These are phyloP conservation scores for Actinernus sp. DNA, from an alignment of 92 coral and sea anemone species.

Conservation along the genomic window DNA sequence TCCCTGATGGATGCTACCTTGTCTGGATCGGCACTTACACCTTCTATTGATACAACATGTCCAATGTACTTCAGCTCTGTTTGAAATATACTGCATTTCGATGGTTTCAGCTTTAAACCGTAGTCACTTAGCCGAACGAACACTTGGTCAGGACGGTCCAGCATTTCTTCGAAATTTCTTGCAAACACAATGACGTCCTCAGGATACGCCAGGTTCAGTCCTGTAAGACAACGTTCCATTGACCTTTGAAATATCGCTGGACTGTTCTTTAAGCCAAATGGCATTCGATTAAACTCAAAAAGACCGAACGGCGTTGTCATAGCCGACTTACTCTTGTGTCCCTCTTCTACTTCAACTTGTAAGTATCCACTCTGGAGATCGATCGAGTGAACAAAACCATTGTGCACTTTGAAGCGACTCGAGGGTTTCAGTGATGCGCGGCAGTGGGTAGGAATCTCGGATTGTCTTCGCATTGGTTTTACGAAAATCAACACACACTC, in stretches of 20 bases:
- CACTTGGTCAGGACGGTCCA: too few species aligned
- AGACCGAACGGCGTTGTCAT: too few species aligned
- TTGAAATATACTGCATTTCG: conserved; percentile 40
- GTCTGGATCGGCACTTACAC: not conserved
- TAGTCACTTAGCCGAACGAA: too few species aligned
- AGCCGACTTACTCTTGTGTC: conserved; percentile 49
- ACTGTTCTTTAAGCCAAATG: too few species aligned
- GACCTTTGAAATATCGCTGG: conserved; percentile 29
- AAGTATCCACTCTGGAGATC: conserved; percentile 70
- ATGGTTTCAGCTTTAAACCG: too few species aligned
- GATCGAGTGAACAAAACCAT: conserved; percentile 53
- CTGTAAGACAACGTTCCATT: conserved; percentile 55
- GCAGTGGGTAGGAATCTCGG: conserved; percentile 57
- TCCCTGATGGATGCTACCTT: too few species aligned
- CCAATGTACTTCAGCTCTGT: too few species aligned
- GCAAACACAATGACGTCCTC: conserved; percentile 40
- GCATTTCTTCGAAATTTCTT: too few species aligned
- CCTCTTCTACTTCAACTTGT: conserved; percentile 33
- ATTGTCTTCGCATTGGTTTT: too few species aligned
- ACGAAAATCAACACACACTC: too few species aligned
- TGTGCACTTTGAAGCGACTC: conserved; percentile 47
- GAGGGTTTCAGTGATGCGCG: conserved; percentile 53
- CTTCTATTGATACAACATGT: conserved; percentile 11
- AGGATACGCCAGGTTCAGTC: conserved; percentile 18
- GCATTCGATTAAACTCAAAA: too few species aligned